Evolutionary conservation across 2,113 vertebrate species (phyloP), one percentile per base, ranked within the genome.

Genomic region (Malurus melanocephalus): DNA sequence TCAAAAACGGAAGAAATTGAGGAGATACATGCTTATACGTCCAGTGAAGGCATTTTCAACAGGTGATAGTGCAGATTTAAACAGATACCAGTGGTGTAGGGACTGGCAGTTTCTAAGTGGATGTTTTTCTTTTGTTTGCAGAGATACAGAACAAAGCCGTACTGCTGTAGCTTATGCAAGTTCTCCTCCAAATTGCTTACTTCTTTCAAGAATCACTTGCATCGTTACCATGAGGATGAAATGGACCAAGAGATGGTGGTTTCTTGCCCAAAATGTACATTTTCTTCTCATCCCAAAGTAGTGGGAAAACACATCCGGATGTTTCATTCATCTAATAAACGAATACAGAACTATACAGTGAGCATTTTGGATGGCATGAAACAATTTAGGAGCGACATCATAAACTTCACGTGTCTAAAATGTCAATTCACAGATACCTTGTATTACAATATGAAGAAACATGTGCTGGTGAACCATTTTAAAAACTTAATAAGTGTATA

Each of bases 401-500:
- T 98, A 85, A 97, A 97, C 67, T 98, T 98, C 72, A 97, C 97
- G 0, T 99, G 98, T 87, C 92, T 97, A 76, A 98, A 97, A 80
- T 99, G 98, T 90, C 97, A 97, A 51, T 98, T 98, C 69, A 97
- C 97, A 38, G 98, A 98, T 79, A 98, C 97, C 1, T 62, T 98
- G 48, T 97, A 98, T 88, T 99, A 99, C 83, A 98, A 97, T 68
- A 98, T 98, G 97, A 98, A 98, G 96, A 98, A 98, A 85, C 98
- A 99, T 13, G 98, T 98, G 62, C 96, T 99, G 82, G 93, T 98
- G 24, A 98, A 96, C 79, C 98, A 99, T 91, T 98, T 98, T 55
- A 88, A 97, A 51, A 80, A 96, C 26, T 60, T 98, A 75, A 56
- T 98, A 75, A 97, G 96, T 69, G 88, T 92, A 2, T 99, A 98